phyloP scores from a whole-genome alignment of 2,797 vertebrate species.

The Falco cherrug region DNA sequence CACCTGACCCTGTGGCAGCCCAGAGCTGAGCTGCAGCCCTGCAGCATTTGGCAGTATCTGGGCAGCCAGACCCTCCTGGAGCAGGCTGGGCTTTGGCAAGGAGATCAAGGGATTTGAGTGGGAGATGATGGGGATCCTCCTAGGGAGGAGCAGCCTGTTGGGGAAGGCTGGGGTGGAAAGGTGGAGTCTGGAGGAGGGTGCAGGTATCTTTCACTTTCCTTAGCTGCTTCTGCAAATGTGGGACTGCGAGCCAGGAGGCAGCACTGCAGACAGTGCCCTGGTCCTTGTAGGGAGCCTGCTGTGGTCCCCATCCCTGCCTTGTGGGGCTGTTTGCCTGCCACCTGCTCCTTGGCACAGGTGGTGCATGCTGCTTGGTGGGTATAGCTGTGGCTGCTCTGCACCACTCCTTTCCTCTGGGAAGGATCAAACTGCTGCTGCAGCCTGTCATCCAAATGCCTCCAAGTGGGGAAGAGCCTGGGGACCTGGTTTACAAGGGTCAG shows the following conservation, averaged over 20 bases:
- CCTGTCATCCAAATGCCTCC: background rate
- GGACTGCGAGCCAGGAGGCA: background rate
- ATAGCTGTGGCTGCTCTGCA: background rate
- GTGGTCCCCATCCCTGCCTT: background rate
- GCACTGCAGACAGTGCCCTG: background rate
- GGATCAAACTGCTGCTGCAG: background rate
- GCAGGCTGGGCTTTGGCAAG: background rate
- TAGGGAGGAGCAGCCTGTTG: background rate
- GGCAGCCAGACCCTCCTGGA: background rate
- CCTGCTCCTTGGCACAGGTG: background rate
- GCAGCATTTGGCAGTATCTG: background rate
- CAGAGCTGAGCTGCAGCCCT: background rate
- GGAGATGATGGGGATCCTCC: background rate
- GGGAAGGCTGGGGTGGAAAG: background rate
- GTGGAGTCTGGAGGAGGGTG: background rate
- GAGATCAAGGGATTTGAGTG: background rate
- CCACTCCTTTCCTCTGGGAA: background rate
- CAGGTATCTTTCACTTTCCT: slow-evolving; percentile 26
- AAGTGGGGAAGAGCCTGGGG: background rate
- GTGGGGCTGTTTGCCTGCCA: background rate
- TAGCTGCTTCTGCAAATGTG: background rate
- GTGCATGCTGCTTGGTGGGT: background rate
- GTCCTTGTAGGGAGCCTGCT: background rate
- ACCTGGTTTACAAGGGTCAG: slow-evolving; percentile 41
- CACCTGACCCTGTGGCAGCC: background rate